Base-by-base conservation (phyloP, 2,797 vertebrate genomes). In the Stomatorhinus walkeri region DNA sequence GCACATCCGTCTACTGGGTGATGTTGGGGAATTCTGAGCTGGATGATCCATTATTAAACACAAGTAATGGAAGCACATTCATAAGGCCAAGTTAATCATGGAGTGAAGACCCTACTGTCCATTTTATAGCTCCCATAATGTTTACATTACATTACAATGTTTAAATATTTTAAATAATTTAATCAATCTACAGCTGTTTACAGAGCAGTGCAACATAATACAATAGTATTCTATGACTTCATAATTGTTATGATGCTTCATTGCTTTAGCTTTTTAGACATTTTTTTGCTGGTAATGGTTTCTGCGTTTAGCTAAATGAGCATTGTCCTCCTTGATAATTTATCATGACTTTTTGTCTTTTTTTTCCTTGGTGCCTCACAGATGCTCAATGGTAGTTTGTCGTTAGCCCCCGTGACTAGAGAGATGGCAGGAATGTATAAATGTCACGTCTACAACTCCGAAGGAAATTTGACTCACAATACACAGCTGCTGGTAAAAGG, bases 401-500 rank as follows among this genome's bases (percentile, higher is more conserved):
- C 94, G 93, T 94, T 99, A 90, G 93, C 91, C 0, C 92, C 90
- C 0, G 97, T 96, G 93, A 95, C 95, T 12, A 96, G 95, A 14
- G 93, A 96, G 93, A 96, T 93, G 1, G 95, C 97, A 0, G 98
- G 98, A 91, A 93, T 96, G 83, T 99, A 99, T 90, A 97, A 95
- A 87, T 99, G 98, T 93, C 97, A 98, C 0, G 97, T 98, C 10
- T 96, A 97, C 92, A 99, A 97, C 92, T 90, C 95, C 0, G 98
- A 98, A 93, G 98, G 98, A 91, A 97, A 96, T 28, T 68, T 97
- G 91, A 97, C 95, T 88, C 97, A 99, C 89, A 93, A 92, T 49
- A 98, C 95, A 4, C 96, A 96, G 1, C 97, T 99, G 89, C 96
- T 97, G 46, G 97, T 99, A 91, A 98, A 98, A 96, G 98, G 98